These are phyloP conservation scores for Standfussiana lucernea DNA, from an alignment of 2,888 invertebrate genomes.

Conservation along the genomic window DNA sequence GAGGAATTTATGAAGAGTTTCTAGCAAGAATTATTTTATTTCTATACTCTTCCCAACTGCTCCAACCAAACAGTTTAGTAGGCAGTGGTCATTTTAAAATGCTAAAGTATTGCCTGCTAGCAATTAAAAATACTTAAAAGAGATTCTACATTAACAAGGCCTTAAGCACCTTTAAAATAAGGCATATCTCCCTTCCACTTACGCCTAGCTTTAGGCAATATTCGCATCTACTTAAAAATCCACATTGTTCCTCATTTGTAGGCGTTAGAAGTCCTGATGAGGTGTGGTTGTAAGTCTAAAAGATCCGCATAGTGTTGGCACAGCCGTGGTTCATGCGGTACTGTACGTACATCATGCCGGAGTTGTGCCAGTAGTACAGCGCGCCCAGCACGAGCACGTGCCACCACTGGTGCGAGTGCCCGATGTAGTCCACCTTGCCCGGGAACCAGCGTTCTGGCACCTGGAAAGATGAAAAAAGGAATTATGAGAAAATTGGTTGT, in stretches of 20 bases:
- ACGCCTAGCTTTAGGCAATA: constrained; percentile 34
- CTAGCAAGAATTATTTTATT: constrained; percentile 6
- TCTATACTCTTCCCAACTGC: neutral
- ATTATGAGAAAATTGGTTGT: neutral
- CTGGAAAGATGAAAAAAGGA: constrained; percentile 65
- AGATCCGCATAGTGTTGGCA: constrained; percentile 92
- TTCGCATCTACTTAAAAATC: constrained; percentile 1
- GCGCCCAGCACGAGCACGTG: constrained; percentile 97
- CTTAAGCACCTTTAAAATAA: constrained; percentile 39
- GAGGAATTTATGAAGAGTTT: constrained; percentile 14
- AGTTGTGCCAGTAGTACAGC: constrained; percentile 98
- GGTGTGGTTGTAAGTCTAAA: constrained; percentile 74
- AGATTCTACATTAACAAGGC: constrained; percentile 32
- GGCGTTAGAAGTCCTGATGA: neutral
- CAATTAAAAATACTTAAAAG: constrained; percentile 34
- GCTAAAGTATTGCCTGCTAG: constrained; percentile 7
- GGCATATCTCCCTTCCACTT: constrained; percentile 33
- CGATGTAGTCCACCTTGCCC: constrained; percentile 97
- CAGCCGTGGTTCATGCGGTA: constrained; percentile 95
- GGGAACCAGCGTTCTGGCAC: constrained; percentile 97
- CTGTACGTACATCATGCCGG: constrained; percentile 95
- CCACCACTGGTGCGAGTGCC: constrained; percentile 99
- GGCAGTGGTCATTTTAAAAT: constrained; percentile 17
- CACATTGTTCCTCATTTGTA: constrained; percentile 1
- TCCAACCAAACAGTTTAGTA: neutral